These are phyloP conservation scores for Corythornis madagascariensis DNA, from an alignment of 2,113 vertebrate species.

Conservation along the genomic window DNA sequence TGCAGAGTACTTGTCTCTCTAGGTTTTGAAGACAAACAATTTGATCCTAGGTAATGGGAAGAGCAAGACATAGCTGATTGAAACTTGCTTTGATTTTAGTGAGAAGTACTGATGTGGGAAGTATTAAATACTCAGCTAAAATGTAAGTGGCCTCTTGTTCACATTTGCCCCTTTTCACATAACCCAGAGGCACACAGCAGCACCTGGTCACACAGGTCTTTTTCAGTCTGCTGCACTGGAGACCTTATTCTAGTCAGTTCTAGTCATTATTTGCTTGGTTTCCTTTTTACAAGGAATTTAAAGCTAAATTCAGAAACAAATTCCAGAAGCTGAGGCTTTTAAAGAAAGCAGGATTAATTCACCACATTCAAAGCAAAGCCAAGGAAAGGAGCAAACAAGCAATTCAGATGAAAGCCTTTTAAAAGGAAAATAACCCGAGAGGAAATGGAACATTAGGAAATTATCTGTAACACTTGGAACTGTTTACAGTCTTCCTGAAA, in stretches of 20 bases:
- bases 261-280: neutral
- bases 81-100: neutral
- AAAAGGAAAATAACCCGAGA: neutral
- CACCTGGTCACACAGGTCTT: neutral
- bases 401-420: neutral
- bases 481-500: neutral
- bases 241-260: neutral
- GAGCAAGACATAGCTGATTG: neutral
- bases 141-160: neutral
- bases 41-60: neutral
- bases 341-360: neutral
- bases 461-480: neutral
- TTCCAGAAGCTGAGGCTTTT: neutral
- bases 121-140: neutral
- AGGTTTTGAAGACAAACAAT: neutral
- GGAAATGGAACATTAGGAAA: neutral
- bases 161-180: neutral
- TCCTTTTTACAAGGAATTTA: neutral
- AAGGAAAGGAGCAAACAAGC: neutral
- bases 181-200: neutral
- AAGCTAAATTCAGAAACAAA: neutral
- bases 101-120: neutral
- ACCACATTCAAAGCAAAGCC: neutral
- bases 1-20: neutral
- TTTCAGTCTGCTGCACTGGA: neutral